A percentile compares a stretch with the other conserved stretches of the same genome.
Conservation (phyloP, 1,140 invertebrate genomes). For the Hycleus phaleratus region DNA sequence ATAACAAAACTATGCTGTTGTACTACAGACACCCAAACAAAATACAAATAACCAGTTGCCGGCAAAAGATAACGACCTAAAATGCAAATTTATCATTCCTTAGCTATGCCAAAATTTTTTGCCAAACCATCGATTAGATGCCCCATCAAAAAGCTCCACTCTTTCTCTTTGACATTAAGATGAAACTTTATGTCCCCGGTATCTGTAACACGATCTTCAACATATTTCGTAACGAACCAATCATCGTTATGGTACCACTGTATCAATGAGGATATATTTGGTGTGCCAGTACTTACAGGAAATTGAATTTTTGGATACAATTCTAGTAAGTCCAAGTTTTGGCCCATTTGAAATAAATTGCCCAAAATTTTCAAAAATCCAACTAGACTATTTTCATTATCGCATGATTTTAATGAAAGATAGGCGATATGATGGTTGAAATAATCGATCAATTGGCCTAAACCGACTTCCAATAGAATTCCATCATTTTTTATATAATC, state of each 20-base stretch:
- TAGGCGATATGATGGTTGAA: not conserved
- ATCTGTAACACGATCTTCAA: too few relatives aligned
- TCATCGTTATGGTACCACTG: conserved; percentile 54
- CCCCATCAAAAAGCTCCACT: too few relatives aligned
- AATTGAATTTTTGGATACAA: conserved; percentile 45
- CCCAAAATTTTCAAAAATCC: not conserved
- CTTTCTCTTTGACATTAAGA: too few relatives aligned
- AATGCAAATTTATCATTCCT: too few relatives aligned
- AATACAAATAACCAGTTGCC: too few relatives aligned
- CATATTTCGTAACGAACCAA: conserved; percentile 20
- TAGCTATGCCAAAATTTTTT: too few relatives aligned
- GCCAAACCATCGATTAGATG: too few relatives aligned
- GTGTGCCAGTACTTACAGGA: conserved; percentile 53
- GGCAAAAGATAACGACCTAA: too few relatives aligned
- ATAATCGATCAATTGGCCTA: not conserved
- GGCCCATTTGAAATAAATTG: conserved; percentile 44
- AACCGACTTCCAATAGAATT: not conserved
- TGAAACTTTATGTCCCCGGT: too few relatives aligned
- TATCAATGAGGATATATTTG: conserved; percentile 51
- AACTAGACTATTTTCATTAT: not conserved
- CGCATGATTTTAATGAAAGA: not conserved
- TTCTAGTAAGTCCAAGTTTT: conserved; percentile 44
- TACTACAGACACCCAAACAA: too few relatives aligned
- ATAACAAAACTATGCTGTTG: too few relatives aligned
- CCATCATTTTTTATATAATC: too few relatives aligned